phyloP scores from a whole-genome alignment of 1,140 invertebrate species.

The Caerostris darwini region DNA sequence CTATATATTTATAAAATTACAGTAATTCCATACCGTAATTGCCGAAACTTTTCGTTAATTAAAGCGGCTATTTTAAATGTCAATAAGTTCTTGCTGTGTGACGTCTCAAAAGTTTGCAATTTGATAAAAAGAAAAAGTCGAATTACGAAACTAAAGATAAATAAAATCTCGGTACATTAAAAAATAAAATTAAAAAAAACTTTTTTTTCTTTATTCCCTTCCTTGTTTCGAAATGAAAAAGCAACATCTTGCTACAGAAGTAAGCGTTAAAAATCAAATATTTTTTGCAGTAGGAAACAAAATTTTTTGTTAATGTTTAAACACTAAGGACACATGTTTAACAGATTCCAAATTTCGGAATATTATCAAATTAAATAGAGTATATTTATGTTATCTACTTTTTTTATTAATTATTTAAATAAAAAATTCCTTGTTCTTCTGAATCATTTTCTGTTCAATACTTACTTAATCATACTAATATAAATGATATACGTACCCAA shows the following conservation, averaged over 20 bases:
- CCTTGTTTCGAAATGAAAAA: background rate
- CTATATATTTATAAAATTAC: background rate
- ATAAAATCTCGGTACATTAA: background rate
- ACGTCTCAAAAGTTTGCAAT: conserved; percentile 17
- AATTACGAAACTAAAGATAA: background rate
- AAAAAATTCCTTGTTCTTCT: too few species aligned
- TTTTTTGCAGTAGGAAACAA: background rate
- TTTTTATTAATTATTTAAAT: too few species aligned
- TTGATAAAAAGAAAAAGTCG: conserved; percentile 11
- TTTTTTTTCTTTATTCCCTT: background rate
- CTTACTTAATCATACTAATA: too few species aligned
- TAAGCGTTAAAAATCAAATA: background rate
- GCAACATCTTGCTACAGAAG: conserved; percentile 11
- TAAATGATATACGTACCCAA: too few species aligned
- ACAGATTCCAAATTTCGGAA: too few species aligned
- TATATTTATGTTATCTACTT: too few species aligned
- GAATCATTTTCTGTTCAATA: too few species aligned
- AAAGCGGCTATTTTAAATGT: conserved; percentile 56
- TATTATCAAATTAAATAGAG: too few species aligned
- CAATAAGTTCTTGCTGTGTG: background rate
- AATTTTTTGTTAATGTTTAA: background rate
- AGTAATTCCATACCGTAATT: too few species aligned
- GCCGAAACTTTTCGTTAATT: background rate
- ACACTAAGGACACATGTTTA: too few species aligned
- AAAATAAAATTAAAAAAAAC: background rate